Evolutionary conservation across 1,140 invertebrate genomes (phyloP).

Genomic region (Pseudachorutes palmiensis): DNA sequence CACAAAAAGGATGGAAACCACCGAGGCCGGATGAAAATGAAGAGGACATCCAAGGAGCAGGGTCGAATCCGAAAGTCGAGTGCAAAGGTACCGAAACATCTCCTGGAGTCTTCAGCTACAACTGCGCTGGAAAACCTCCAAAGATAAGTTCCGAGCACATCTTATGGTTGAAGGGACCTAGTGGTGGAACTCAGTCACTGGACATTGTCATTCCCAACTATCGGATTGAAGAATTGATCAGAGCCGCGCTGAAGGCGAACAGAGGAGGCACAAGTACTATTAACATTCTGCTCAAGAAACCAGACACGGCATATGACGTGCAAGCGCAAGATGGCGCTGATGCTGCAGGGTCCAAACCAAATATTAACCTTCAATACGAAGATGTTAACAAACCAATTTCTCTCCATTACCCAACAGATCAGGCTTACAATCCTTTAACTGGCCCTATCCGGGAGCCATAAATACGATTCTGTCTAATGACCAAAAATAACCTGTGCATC

Average conservation of each 20-base stretch:
- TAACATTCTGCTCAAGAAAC: slow-evolving; percentile 16
- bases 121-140: too few relatives aligned
- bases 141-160: too few relatives aligned
- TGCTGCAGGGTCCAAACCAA: neutral
- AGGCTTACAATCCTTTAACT: neutral
- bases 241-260: slow-evolving; percentile 18
- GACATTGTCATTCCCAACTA: slow-evolving; percentile 26
- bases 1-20: too few relatives aligned
- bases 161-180: slow-evolving; percentile 15
- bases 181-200: neutral
- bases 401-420: neutral
- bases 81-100: too few relatives aligned
- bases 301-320: neutral
- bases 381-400: neutral
- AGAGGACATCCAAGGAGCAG: too few relatives aligned
- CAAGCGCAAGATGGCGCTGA: neutral
- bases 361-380: slow-evolving; percentile 1
- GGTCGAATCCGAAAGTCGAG: too few relatives aligned
- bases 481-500: too few relatives aligned
- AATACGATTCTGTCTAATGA: too few relatives aligned
- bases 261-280: slow-evolving; percentile 3
- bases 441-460: slow-evolving; percentile 4
- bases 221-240: slow-evolving; percentile 20
- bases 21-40: too few relatives aligned
- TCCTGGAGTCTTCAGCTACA: too few relatives aligned